Conservation (phyloP, 2,113 vertebrate species). For the Petroica traversi region DNA sequence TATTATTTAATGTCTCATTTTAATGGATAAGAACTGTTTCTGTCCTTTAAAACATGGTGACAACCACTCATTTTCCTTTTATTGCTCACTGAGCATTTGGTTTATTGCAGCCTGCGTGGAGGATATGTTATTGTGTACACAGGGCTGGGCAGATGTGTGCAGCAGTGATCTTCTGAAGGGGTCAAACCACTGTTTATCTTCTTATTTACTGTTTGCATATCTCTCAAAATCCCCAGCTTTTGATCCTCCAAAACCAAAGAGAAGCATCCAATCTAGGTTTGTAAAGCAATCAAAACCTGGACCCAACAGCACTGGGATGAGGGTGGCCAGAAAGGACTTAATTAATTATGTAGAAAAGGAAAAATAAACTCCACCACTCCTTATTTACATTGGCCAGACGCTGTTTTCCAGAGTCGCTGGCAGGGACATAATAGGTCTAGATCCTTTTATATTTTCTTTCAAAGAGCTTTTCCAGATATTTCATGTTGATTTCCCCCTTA, state of each 20-base stretch:
- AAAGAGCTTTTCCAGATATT: not conserved
- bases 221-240: not conserved
- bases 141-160: not conserved
- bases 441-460: not conserved
- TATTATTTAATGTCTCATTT: not conserved
- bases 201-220: not conserved
- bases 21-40: not conserved
- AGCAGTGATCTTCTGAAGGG: not conserved
- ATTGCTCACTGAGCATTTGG: not conserved
- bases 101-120: not conserved
- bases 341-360: not conserved
- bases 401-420: not conserved
- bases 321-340: not conserved
- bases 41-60: not conserved
- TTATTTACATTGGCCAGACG: not conserved
- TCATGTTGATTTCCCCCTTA: not conserved
- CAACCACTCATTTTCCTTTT: not conserved
- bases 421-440: not conserved
- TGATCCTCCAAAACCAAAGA: not conserved
- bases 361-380: not conserved
- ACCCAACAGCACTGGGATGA: not conserved
- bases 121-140: fast-evolving
- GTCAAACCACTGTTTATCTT: not conserved
- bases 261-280: not conserved
- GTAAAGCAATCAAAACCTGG: not conserved